Evolutionary conservation across 2,113 vertebrate species (phyloP).

Genomic region (Coturnix japonica): DNA sequence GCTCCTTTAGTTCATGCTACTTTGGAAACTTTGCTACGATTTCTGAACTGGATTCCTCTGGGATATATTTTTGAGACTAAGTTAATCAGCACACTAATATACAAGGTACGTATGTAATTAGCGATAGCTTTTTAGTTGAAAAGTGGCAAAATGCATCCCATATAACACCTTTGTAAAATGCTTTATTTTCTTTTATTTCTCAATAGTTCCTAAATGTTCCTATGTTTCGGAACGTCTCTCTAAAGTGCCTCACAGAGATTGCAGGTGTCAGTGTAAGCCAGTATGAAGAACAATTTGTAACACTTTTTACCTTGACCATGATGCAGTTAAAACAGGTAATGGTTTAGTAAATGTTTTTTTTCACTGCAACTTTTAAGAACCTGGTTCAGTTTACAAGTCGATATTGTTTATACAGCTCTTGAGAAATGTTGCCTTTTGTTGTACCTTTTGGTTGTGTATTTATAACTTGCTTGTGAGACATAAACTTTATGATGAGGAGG

Average conservation of each 20-base stretch:
- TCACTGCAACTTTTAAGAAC: not conserved
- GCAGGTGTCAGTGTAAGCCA: constrained; percentile 98
- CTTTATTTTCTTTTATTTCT: not conserved
- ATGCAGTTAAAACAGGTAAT: constrained; percentile 98
- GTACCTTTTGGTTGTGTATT: not conserved
- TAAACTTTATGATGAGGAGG: not conserved
- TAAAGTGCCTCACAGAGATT: constrained; percentile 99
- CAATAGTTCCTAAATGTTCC: constrained; percentile 97
- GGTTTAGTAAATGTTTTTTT: not conserved
- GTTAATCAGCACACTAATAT: constrained; percentile 98
- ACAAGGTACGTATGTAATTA: constrained; percentile 84
- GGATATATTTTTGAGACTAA: constrained; percentile 99
- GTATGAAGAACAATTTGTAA: constrained; percentile 98
- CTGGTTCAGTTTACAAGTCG: not conserved
- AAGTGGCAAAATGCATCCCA: not conserved
- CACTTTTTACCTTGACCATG: constrained; percentile 97
- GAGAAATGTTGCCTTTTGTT: not conserved
- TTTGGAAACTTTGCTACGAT: constrained; percentile 95
- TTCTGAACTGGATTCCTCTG: constrained; percentile 99
- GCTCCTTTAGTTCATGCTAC: constrained; percentile 97
- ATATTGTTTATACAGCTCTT: not conserved
- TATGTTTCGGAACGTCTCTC: constrained; percentile 98
- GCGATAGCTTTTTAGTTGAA: not conserved
- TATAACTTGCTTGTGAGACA: not conserved
- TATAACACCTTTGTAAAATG: not conserved